Percentiles rank a stretch among this genome's conserved stretches.
These are phyloP conservation scores for Anoplopoma fimbria DNA, from an alignment of 2,113 vertebrate genomes.

Conservation along the genomic window DNA sequence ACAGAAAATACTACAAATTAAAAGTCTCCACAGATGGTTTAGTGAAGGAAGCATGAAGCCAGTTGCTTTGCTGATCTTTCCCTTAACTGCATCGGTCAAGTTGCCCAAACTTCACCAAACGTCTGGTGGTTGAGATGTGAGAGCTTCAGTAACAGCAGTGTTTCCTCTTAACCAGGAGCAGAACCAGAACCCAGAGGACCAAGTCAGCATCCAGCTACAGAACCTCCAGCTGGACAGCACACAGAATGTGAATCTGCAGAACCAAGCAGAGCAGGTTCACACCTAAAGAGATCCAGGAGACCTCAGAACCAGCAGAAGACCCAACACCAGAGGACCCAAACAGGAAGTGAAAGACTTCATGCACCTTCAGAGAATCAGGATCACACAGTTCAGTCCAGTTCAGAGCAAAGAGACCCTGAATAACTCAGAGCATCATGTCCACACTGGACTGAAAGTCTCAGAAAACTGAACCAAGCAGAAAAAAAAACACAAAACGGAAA, in stretches of 20 bases:
- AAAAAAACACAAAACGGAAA: background rate
- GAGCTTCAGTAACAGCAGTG: background rate
- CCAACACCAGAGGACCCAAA: background rate
- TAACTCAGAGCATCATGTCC: constrained; percentile 1
- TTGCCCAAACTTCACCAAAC: too few relatives aligned
- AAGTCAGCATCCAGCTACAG: constrained; percentile 47
- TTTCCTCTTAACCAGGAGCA: constrained; percentile 29
- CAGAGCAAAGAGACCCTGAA: background rate
- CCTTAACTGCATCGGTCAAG: too few relatives aligned
- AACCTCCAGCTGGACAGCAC: constrained; percentile 53
- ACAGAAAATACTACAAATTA: too few relatives aligned
- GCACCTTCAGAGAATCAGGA: background rate
- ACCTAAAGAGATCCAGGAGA: background rate
- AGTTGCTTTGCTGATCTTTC: too few relatives aligned
- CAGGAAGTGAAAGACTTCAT: background rate
- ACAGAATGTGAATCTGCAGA: constrained; percentile 30
- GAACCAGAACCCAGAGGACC: constrained; percentile 50
- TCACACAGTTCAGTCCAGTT: background rate
- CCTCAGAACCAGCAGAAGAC: constrained; percentile 8
- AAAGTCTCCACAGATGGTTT: too few relatives aligned
- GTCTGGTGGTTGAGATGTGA: background rate
- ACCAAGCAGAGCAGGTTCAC: background rate
- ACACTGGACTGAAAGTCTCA: constrained; percentile 4
- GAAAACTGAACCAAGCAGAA: background rate
- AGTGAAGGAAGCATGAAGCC: too few relatives aligned